Evolutionary conservation across 2,888 invertebrate genomes (phyloP).

Genomic region (Cheilosia urbana): DNA sequence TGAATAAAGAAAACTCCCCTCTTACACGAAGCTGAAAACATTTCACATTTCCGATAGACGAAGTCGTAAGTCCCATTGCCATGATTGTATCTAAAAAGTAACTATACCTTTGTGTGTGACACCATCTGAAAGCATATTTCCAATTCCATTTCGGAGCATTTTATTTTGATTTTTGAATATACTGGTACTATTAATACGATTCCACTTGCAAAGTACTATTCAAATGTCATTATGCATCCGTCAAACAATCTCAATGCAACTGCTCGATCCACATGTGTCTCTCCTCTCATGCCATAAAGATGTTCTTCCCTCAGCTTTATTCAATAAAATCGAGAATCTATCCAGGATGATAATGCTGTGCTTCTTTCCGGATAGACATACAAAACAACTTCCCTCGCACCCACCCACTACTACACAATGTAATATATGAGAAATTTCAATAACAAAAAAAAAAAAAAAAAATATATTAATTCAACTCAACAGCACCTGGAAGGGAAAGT

Average conservation of each 20-base stretch:
- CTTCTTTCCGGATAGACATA: conserved; percentile 1
- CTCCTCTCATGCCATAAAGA: conserved; percentile 13
- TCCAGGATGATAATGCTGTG: conserved; percentile 14
- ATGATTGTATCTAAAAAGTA: no score
- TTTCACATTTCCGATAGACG: no score
- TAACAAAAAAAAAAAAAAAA: conserved; percentile 40
- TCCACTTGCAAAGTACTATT: neutral
- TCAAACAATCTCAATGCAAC: conserved; percentile 12
- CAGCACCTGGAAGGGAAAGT: conserved; percentile 47
- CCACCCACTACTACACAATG: conserved; percentile 13
- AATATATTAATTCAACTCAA: conserved; percentile 51
- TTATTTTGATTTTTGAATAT: neutral
- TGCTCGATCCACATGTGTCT: neutral
- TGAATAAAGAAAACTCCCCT: no score
- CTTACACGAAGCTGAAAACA: no score
- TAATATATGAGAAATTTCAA: conserved; percentile 53
- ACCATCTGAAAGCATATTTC: no score
- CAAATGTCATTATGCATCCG: conserved; percentile 6
- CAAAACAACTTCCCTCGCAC: conserved; percentile 39
- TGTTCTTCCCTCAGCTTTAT: conserved; percentile 27
- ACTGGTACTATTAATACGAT: neutral
- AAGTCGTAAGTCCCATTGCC: no score
- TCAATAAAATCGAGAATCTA: conserved; percentile 41
- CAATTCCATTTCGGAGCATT: neutral
- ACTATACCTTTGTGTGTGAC: no score